Evolutionary conservation across 2,888 invertebrate genomes (phyloP), one percentile per base, ranked within the genome.

Genomic region (Amblyjoppa proteus): DNA sequence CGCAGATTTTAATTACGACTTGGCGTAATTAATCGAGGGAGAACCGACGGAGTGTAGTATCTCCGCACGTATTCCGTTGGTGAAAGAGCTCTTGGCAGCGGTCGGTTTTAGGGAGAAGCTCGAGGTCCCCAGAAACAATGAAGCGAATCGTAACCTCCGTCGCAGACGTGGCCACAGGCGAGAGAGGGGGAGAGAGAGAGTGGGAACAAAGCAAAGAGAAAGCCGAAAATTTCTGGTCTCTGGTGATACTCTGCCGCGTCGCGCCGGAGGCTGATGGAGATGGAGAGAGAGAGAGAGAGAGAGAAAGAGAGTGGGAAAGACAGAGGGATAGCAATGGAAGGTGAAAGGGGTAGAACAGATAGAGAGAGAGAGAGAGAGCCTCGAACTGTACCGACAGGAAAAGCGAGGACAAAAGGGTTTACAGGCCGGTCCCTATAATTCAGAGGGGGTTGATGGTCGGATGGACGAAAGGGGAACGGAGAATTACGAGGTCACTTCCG

Each of bases 401-500:
- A 93, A 93, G 92, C 92, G 89, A 90, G 92, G 92, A 93, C 93
- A 93, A 93, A 93, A 93, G 93, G 45, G 92, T 92, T 93, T 92
- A 90, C 90, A 91, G 88, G 90, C 90, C 89, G 89, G 92, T 76
- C 83, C 92, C 93, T 93, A 93, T 93, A 93, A 93, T 93, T 93
- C 93, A 93, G 91, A 89, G 90, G 87, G 89, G 89, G 90, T 87
- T 83, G 86, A 86, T 84, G 86, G 75, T 86, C 61, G 85, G 85
- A 83, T 83, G 77, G 81, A 81, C 85, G 87, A 84, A 86, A 86
- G 85, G 86, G 88, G 92, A 91, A 92, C 90, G 91, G 93, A 93
- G 93, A 94, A 93, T 93, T 94, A 94, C 94, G 94, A 92, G 93
- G 94, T 93, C 93, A 93, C 93, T 93, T 94, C 94, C 93, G 92